Evolutionary conservation across 2,888 invertebrate genomes (phyloP), one percentile per base, ranked within the genome.

Genomic region (Eilema sororculum): DNA sequence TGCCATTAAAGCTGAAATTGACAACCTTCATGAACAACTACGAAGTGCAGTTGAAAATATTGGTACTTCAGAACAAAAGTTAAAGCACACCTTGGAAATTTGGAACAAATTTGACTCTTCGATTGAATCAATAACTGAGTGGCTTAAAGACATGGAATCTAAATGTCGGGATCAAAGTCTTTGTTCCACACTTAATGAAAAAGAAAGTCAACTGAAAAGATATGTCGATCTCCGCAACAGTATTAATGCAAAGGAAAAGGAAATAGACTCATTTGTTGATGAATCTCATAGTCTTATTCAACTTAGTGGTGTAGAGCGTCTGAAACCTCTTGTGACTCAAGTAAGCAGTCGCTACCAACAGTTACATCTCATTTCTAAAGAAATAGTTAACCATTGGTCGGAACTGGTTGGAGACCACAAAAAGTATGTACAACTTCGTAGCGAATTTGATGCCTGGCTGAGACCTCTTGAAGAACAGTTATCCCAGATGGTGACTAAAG

Each of bases 71-170:
- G 97, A 97, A 85, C 96, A 96, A 33, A 98, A 97, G 85, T 96
- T 98, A 72, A 97, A 97, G 76, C 96, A 96, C 73, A 96, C 97
- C 0, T 91, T 98, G 2, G 96, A 96, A 66, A 97, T 98, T 87
- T 99, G 99, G 99, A 96, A 97, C 79, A 97, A 97, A 73, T 99
- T 99, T 90, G 99, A 99, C 87, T 96, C 96, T 61, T 97, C 97
- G 41, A 95, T 98, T 60, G 98, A 98, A 78, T 96, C 96, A 30
- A 96, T 98, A 46, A 97, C 97, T 16, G 97, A 97, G 81, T 99
- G 99, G 99, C 97, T 99, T 78, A 97, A 98, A 84, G 96, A 96
- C 37, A 97, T 97, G 88, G 99, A 99, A 94, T 96, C 97, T 12
- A 96, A 97, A 69, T 98, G 99, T 87, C 97, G 98, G 67, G 98